Base-by-base conservation (phyloP, 2,888 invertebrate genomes). In the Adelphocoris suturalis region DNA sequence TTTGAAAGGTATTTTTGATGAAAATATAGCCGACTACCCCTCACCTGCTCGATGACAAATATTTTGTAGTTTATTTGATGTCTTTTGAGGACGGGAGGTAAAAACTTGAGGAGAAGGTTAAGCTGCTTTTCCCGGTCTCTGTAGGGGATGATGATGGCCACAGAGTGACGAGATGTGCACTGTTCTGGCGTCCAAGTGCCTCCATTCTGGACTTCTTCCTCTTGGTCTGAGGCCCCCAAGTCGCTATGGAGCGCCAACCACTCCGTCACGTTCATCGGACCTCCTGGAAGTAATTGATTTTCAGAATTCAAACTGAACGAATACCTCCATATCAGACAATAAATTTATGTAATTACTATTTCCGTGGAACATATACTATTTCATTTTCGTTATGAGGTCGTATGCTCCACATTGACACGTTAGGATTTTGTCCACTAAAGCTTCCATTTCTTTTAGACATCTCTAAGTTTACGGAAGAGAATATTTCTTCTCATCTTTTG, bases 111-210 rank as follows among this genome's bases (percentile, higher is more conserved):
- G 76, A 95, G 92, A 1, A 93, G 93, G 57, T 92, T 92, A 23
- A 95, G 93, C 92, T 95, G 95, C 57, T 93, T 92, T 90, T 92
- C 92, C 46, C 95, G 92, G 92, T 94, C 94, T 87, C 94, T 92
- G 92, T 95, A 96, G 4, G 95, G 95, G 55, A 96, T 94, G 85
- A 95, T 94, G 80, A 96, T 93, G 90, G 95, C 95, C 92, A 95
- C 93, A 91, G 92, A 92, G 92, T 95, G 94, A 27, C 94, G 92
- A 0, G 95, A 92, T 57, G 92, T 92, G 91, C 93, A 93, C 52
- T 93, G 92, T 0, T 92, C 91, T 0, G 95, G 95, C 78, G 92
- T 92, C 92, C 93, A 95, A 78, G 94, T 93, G 48, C 95, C 95
- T 82, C 82, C 82, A 19, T 28, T 61, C 9, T 81, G 61, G 14